Conservation (phyloP, 30 jellyfish, hydroid and myxozoan species). For the Hydra vulgaris region DNA sequence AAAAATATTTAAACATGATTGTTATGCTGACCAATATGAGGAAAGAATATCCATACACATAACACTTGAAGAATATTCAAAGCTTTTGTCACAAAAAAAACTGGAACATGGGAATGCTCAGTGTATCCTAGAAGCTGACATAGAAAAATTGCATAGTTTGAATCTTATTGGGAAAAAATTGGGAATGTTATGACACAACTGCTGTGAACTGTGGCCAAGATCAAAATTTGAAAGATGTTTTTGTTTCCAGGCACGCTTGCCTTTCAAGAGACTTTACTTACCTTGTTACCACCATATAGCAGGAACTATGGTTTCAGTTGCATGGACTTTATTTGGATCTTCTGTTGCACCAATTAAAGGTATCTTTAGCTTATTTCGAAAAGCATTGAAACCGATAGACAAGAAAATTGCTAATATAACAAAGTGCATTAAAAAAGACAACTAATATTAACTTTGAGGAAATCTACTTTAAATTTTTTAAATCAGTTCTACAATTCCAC, state of each 20-base stretch:
- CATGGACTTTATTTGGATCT: neutral
- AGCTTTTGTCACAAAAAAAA: neutral
- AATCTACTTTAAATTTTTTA: neutral
- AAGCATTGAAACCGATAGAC: neutral
- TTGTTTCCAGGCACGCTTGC: no score
- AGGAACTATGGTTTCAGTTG: neutral
- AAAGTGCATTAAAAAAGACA: neutral
- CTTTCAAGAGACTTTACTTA: neutral
- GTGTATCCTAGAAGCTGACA: neutral
- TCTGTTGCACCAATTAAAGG: neutral
- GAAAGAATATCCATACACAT: neutral
- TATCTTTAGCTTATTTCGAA: neutral
- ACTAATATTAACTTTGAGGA: neutral
- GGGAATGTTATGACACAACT: neutral
- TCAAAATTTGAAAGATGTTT: no score
- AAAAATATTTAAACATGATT: no score
- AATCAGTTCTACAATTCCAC: neutral
- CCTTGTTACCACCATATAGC: neutral
- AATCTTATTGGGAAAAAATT: neutral
- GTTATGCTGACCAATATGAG: neutral
- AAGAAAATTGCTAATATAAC: no score
- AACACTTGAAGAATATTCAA: neutral
- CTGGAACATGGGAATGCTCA: neutral
- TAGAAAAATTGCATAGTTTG: neutral
- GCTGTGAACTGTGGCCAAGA: neutral